Evolutionary conservation across 2,888 invertebrate genomes (phyloP).

Genomic region (Ophraella communa): DNA sequence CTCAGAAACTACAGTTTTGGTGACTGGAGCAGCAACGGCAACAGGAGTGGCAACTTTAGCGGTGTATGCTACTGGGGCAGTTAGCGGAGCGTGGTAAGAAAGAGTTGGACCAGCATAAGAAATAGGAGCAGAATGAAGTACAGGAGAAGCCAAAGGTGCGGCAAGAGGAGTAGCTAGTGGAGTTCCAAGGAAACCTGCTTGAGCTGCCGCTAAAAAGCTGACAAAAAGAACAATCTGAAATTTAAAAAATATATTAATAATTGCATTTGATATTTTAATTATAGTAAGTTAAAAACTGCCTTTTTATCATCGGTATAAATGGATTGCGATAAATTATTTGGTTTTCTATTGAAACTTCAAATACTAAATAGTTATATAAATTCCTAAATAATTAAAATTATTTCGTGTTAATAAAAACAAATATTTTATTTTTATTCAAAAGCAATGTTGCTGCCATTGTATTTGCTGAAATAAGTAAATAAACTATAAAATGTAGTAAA

Average conservation of each 20-base stretch:
- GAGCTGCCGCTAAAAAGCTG: constrained; percentile 46
- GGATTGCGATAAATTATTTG: too few species aligned
- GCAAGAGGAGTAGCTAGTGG: constrained; percentile 42
- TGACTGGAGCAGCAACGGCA: constrained; percentile 36
- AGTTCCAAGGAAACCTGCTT: constrained; percentile 43
- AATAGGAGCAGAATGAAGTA: constrained; percentile 2
- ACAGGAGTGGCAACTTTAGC: constrained; percentile 17
- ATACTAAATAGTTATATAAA: too few species aligned
- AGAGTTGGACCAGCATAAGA: constrained; percentile 23
- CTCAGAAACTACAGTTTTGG: constrained; percentile 44
- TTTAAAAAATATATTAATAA: not conserved
- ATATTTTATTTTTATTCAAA: too few species aligned
- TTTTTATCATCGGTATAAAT: too few species aligned
- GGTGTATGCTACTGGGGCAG: constrained; percentile 12
- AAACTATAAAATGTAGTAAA: too few species aligned
- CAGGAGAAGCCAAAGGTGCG: not conserved
- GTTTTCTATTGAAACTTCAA: too few species aligned
- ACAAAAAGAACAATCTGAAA: constrained; percentile 44
- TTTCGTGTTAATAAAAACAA: too few species aligned
- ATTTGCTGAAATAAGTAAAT: too few species aligned
- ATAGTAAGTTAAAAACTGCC: too few species aligned
- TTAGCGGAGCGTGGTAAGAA: constrained; percentile 11
- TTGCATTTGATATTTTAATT: not conserved
- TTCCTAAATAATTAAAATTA: too few species aligned
- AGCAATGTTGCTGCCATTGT: too few species aligned